Evolutionary conservation across 2,797 vertebrate genomes (phyloP).

Genomic region (Crenuchus spilurus): DNA sequence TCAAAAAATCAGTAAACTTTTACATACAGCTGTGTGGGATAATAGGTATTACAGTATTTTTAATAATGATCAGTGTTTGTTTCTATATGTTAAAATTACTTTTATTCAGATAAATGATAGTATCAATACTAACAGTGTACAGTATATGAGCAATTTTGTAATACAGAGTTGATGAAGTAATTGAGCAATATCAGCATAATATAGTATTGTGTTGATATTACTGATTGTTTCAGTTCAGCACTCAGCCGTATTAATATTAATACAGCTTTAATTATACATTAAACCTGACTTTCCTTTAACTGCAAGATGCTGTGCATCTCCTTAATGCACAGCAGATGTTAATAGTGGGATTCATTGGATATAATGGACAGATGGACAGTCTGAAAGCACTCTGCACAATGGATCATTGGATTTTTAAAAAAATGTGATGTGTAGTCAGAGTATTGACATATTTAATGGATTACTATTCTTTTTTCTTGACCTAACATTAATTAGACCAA

Average conservation of each 20-base stretch:
- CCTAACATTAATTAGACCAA: neutral
- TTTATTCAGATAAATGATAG: too few relatives aligned
- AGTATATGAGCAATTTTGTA: too few relatives aligned
- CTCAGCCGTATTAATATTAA: neutral
- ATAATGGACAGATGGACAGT: conserved; percentile 37
- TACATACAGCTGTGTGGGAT: too few relatives aligned
- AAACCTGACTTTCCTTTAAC: neutral
- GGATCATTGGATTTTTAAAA: neutral
- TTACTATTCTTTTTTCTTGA: neutral
- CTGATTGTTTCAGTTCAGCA: neutral
- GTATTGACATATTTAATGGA: conserved; percentile 6
- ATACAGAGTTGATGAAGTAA: too few relatives aligned
- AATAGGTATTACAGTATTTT: too few relatives aligned
- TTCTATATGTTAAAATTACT: too few relatives aligned
- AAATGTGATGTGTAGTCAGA: neutral
- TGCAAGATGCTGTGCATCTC: neutral
- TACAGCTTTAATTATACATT: too few relatives aligned
- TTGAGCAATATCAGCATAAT: too few relatives aligned
- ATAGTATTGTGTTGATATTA: neutral
- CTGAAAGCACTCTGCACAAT: conserved; percentile 10
- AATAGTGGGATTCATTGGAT: conserved; percentile 23
- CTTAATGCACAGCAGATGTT: conserved; percentile 43
- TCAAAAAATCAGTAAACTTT: too few relatives aligned
- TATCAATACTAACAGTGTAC: too few relatives aligned
- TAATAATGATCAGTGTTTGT: too few relatives aligned